phyloP scores from a whole-genome alignment of 2,888 invertebrate species.

The Agrochola lychnidis region DNA sequence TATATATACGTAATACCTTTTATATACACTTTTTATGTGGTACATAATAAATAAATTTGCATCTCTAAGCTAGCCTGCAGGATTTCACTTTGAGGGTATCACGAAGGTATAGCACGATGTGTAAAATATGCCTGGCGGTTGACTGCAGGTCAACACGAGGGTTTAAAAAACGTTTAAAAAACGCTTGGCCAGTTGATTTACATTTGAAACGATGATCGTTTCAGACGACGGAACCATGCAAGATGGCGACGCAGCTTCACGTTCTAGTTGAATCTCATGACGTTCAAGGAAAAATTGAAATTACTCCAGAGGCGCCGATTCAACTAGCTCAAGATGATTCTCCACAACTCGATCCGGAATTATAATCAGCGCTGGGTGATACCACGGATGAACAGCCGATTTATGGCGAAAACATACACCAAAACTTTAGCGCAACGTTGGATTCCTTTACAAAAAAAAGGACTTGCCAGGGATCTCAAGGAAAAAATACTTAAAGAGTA shows the following conservation, averaged over 20 bases:
- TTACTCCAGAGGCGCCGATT: not conserved
- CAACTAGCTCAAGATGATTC: not conserved
- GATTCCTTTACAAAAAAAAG: slow-evolving; percentile 8
- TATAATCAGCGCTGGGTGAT: not conserved
- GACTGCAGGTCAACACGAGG: not conserved
- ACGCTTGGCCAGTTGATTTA: not conserved
- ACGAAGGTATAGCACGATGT: not conserved
- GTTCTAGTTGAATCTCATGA: not conserved
- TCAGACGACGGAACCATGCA: not conserved
- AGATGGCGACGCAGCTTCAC: not conserved
- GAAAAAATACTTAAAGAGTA: slow-evolving; percentile 1
- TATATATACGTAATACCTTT: not conserved
- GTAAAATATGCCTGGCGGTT: not conserved
- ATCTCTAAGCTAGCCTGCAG: not conserved
- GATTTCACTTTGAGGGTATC: not conserved
- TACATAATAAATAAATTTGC: not conserved
- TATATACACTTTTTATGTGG: not conserved
- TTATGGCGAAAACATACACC: not conserved
- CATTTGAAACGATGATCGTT: not conserved
- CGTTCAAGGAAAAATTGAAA: not conserved
- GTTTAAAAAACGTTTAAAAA: not conserved
- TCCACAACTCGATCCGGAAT: not conserved
- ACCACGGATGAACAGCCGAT: not conserved
- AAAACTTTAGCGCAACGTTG: not conserved
- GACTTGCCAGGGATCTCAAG: not conserved